Evolutionary conservation across 37 sponge, comb jelly and placozoan genomes (phyloP), one percentile per base, ranked within the genome.

Genomic region (Chondrilla cf. caribensis): DNA sequence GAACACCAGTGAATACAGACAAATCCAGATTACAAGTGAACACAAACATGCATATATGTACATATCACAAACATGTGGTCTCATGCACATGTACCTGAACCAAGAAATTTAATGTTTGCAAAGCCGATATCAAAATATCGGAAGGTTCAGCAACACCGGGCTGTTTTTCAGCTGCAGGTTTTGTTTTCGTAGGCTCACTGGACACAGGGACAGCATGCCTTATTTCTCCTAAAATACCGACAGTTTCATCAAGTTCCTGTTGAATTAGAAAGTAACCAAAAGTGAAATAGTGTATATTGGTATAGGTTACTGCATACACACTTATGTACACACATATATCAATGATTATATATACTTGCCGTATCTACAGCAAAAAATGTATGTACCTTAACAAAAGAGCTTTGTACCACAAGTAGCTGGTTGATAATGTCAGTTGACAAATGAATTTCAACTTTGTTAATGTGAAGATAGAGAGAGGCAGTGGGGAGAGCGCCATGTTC

Each of bases 361-460:
- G n/a, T n/a, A n/a, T n/a, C n/a, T n/a, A n/a, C n/a, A 55, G 15
- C 58, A 55, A 72, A 41, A 64, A 21, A 21, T 60, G 42, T 71
- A 55, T 55, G n/a, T 39, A 92, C 93, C 84, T 92, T 92, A 66
- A 92, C 85, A 75, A 92, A 92, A 22, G 84, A 59, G 58, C 79
- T 86, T 80, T 92, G 93, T 22, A 92, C 55, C 2, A 92, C 59
- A 17, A 92, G 84, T 66, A 92, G 76, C 51, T 92, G 93, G 60
- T 92, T 92, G 29, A 92, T 79, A 28, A 86, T 83, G 59, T 92
- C 89, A 0, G 93, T 92, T 0, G 89, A 88, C 19, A 92, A 65
- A 54, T 92, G 89, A 39, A 92, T 72, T 24, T 86, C 83, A 25
- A 92, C 70, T 44, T 79, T 68, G 75, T 92, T 82, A 40, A 92